Evolutionary conservation across 2,113 vertebrate genomes (phyloP).

Genomic region (Neogale vison): DNA sequence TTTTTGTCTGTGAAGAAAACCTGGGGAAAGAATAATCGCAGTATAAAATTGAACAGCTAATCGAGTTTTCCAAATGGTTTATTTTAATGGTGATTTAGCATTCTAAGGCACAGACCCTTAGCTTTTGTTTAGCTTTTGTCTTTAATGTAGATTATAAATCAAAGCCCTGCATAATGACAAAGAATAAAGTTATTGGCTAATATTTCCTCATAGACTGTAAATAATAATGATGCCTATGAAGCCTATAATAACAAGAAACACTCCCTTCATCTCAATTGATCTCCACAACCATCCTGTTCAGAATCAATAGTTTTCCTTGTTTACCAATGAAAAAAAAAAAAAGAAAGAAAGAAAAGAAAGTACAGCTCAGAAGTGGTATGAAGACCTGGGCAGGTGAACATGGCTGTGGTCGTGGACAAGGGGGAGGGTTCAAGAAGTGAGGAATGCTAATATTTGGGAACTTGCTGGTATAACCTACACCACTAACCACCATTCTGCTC

Average conservation of each 20-base stretch:
- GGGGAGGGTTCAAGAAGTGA: neutral
- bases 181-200: constrained; percentile 38
- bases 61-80: constrained; percentile 63
- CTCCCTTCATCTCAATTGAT: neutral
- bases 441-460: neutral
- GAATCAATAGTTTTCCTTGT: neutral
- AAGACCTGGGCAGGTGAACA: neutral
- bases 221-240: neutral
- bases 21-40: neutral
- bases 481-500: neutral
- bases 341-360: neutral
- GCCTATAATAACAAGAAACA: neutral
- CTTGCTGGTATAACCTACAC: neutral
- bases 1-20: neutral
- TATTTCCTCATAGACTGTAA: constrained; percentile 47
- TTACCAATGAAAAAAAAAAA: neutral
- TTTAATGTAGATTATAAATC: constrained; percentile 64
- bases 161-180: constrained; percentile 58
- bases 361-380: neutral
- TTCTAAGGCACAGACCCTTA: neutral
- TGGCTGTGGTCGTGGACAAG: neutral
- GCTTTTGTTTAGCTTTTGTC: constrained; percentile 66
- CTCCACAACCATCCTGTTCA: neutral
- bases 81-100: constrained; percentile 60
- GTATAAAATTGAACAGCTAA: constrained; percentile 34